phyloP scores from a whole-genome alignment of 2,797 vertebrate genomes.

The Periophthalmus magnuspinnatus region DNA sequence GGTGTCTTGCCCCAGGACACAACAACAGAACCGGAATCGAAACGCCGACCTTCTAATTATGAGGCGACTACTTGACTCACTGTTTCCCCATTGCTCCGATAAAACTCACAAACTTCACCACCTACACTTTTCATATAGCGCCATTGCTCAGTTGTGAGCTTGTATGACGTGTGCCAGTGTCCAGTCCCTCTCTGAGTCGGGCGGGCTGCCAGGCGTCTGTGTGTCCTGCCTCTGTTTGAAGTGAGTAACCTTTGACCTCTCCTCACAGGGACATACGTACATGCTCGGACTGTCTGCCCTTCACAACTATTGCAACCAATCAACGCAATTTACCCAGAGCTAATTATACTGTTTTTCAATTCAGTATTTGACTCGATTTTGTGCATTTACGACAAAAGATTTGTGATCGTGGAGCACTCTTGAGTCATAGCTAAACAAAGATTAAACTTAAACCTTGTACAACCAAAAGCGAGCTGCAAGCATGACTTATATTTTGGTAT shows the following conservation, averaged over 20 bases:
- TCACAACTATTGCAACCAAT: too few relatives aligned
- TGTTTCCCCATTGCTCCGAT: neutral
- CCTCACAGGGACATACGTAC: conserved; percentile 56
- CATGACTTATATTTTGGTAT: too few relatives aligned
- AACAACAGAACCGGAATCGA: neutral
- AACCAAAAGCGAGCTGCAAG: too few relatives aligned
- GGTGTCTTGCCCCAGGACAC: neutral
- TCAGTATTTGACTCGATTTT: too few relatives aligned
- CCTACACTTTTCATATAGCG: neutral
- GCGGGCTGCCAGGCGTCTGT: conserved; percentile 63
- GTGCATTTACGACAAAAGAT: too few relatives aligned
- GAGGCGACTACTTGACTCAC: neutral
- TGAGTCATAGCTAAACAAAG: too few relatives aligned
- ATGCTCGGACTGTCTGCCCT: too few relatives aligned
- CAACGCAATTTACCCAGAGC: too few relatives aligned
- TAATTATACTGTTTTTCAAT: too few relatives aligned
- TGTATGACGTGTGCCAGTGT: neutral
- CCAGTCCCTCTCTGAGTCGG: neutral
- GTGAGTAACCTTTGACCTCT: conserved; percentile 77
- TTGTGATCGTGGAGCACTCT: too few relatives aligned
- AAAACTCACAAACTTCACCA: neutral
- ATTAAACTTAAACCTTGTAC: too few relatives aligned
- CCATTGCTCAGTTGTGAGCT: neutral
- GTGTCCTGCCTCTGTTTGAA: conserved; percentile 78
- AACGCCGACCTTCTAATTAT: neutral